A percentile compares a stretch with the other conserved stretches of the same genome.
Conservation (phyloP, 2,888 invertebrate species). For the Epirrhoe tristata region DNA sequence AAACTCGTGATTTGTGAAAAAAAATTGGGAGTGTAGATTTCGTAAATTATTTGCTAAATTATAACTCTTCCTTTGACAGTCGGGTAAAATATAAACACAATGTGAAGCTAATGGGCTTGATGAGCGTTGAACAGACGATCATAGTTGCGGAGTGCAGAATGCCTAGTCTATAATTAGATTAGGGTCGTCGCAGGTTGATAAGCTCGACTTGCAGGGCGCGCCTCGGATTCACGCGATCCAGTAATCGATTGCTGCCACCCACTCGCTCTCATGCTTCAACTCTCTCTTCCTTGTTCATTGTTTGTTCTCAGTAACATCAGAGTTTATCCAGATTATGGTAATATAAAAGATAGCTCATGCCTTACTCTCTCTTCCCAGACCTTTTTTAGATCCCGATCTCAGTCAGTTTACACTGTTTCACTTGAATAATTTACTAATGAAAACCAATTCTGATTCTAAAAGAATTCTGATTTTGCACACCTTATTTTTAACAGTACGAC, state of each 20-base stretch:
- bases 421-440: too few relatives aligned
- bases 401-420: too few relatives aligned
- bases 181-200: constrained; percentile 69
- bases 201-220: constrained; percentile 62
- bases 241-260: constrained; percentile 60
- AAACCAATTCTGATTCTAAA: too few relatives aligned
- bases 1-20: too few relatives aligned
- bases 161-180: constrained; percentile 72
- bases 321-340: constrained; percentile 12
- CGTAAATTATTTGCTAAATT: too few relatives aligned
- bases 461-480: too few relatives aligned
- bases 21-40: too few relatives aligned
- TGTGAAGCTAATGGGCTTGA: constrained; percentile 6
- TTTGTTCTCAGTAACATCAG: constrained; percentile 46
- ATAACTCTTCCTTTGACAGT: too few relatives aligned
- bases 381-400: too few relatives aligned
- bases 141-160: constrained; percentile 52
- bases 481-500: background rate
- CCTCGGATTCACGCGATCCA: constrained; percentile 56
- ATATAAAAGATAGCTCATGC: too few relatives aligned
- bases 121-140: constrained; percentile 12
- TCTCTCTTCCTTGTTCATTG: constrained; percentile 43
- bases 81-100: background rate
- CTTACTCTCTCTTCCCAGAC: too few relatives aligned
- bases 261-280: constrained; percentile 46